Evolutionary conservation across 2,113 vertebrate species (phyloP).

Genomic region (Cottus gobio): DNA sequence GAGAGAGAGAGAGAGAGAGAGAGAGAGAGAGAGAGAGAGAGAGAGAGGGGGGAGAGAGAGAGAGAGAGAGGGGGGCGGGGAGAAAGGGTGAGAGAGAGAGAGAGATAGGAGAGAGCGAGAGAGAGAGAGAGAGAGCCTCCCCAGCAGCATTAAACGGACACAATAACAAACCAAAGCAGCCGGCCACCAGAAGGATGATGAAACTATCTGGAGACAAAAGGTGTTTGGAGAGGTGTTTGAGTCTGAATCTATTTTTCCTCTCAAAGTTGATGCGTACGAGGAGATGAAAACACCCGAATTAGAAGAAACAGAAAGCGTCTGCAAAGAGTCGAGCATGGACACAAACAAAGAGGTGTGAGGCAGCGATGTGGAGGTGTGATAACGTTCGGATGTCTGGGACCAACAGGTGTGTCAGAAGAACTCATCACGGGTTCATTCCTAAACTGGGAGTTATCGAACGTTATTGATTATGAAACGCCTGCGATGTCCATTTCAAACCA

Average conservation of each 20-base stretch:
- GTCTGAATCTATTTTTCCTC: slow-evolving; percentile 57
- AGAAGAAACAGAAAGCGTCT: slow-evolving; percentile 45
- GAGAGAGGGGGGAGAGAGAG: too few species aligned
- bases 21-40: too few species aligned
- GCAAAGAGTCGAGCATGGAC: too few species aligned
- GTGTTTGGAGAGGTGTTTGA: slow-evolving; percentile 39
- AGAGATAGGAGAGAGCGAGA: too few species aligned
- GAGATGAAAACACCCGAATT: slow-evolving; percentile 57
- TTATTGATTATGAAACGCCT: neutral
- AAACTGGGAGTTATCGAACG: neutral
- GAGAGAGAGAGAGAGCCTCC: neutral
- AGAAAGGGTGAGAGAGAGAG: too few species aligned
- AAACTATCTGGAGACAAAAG: slow-evolving; percentile 50
- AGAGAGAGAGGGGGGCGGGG: neutral
- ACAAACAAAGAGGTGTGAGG: too few species aligned
- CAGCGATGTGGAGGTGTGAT: too few species aligned
- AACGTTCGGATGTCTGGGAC: too few species aligned
- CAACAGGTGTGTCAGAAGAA: neutral
- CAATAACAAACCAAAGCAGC: too few species aligned
- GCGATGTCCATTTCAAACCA: neutral
- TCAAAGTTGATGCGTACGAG: slow-evolving; percentile 36
- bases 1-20: too few species aligned
- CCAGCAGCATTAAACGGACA: slow-evolving; percentile 9
- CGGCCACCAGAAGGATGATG: slow-evolving; percentile 22
- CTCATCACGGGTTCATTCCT: neutral